These are phyloP conservation scores for Gymnocephalus cernua DNA, from an alignment of 2,113 vertebrate genomes.

Conservation along the genomic window DNA sequence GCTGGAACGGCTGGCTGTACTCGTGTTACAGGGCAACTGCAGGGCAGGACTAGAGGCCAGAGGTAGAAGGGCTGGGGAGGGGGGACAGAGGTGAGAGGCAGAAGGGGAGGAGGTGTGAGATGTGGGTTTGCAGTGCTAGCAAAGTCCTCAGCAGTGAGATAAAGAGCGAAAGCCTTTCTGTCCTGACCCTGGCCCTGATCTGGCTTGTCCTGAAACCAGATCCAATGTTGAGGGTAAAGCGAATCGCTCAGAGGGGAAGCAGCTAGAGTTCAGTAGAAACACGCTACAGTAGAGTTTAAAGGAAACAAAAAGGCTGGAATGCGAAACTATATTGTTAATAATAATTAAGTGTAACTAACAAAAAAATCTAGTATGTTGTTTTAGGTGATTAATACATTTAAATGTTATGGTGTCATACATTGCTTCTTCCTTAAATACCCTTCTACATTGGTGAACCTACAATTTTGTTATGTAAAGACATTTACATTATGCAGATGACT, in stretches of 20 bases:
- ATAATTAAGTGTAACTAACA: background rate
- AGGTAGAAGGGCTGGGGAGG: slow-evolving; percentile 10
- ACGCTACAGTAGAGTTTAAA: background rate
- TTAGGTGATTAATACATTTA: background rate
- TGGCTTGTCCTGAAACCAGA: slow-evolving; percentile 64
- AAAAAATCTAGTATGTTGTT: background rate
- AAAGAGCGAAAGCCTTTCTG: slow-evolving; percentile 32
- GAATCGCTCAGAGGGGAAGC: slow-evolving; percentile 31
- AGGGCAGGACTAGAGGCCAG: slow-evolving; percentile 11
- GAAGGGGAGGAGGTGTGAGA: slow-evolving; percentile 52
- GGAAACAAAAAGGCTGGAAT: background rate
- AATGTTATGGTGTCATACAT: background rate
- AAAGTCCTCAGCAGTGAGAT: slow-evolving; percentile 73
- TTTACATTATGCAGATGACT: background rate
- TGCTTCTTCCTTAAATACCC: background rate
- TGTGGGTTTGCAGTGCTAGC: slow-evolving; percentile 73
- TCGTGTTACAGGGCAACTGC: slow-evolving; percentile 73
- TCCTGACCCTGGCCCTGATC: slow-evolving; percentile 39
- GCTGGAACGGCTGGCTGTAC: slow-evolving; percentile 52
- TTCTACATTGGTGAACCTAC: background rate
- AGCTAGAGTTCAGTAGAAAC: background rate
- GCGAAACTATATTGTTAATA: background rate
- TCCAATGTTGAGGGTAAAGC: slow-evolving; percentile 30
- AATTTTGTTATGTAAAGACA: background rate
- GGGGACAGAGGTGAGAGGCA: slow-evolving; percentile 25